A percentile compares a stretch with the other conserved stretches of the same genome.
These are phyloP conservation scores for Siderastrea radians DNA, from an alignment of 92 coral and sea anemone species.

Conservation along the genomic window DNA sequence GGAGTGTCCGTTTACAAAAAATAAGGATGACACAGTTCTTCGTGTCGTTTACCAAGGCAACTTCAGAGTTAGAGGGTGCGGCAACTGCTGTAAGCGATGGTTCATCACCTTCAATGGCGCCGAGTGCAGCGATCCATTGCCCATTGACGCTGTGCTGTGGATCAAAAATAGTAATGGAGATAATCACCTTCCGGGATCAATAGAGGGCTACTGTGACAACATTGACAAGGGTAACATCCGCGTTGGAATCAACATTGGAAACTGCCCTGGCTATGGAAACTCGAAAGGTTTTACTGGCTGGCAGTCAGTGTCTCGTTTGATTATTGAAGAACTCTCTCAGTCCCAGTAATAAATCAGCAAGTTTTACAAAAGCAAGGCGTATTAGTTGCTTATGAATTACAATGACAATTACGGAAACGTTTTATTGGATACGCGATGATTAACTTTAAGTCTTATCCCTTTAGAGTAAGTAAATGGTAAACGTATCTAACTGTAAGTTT, in stretches of 20 bases:
- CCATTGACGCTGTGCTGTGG: constrained; percentile 30
- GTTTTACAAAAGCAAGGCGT: neutral
- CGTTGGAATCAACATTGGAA: constrained; percentile 45
- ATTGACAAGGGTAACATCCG: constrained; percentile 28
- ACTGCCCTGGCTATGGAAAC: constrained; percentile 13
- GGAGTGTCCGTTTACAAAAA: constrained; percentile 23
- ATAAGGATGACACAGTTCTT: constrained; percentile 23
- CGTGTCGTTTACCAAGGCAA: constrained; percentile 37
- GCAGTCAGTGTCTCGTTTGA: constrained; percentile 33
- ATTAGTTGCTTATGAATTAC: neutral
- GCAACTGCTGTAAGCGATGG: constrained; percentile 31
- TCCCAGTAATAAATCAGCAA: neutral
- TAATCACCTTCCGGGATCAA: constrained; percentile 11
- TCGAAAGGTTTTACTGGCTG: constrained; percentile 28
- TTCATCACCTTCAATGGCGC: constrained; percentile 42
- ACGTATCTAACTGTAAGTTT: no score
- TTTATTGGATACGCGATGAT: no score
- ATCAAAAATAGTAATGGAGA: neutral
- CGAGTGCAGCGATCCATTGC: constrained; percentile 34
- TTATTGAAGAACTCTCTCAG: constrained; percentile 46
- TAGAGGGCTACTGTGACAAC: constrained; percentile 48
- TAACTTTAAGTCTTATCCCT: no score
- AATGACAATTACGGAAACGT: neutral
- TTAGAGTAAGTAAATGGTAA: no score
- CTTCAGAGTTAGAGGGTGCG: neutral